Percentiles rank a stretch among this genome's conserved stretches.
phyloP scores from a whole-genome alignment of 2,113 vertebrate species.

The Nannospalax galili region DNA sequence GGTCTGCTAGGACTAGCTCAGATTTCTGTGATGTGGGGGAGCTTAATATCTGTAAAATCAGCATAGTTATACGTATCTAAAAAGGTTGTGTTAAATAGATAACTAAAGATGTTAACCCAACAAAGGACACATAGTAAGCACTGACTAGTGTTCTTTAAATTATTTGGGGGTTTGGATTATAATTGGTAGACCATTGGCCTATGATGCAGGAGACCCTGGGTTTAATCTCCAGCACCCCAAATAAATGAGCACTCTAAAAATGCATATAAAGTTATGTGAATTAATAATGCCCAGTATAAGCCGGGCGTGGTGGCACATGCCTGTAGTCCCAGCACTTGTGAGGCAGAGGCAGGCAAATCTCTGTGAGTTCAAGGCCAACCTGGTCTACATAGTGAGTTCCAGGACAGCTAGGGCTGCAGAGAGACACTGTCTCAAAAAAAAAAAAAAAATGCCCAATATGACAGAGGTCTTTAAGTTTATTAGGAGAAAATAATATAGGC shows the following conservation, averaged over 20 bases:
- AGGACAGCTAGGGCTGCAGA: no score
- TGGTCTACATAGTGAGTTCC: no score
- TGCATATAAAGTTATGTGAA: neutral
- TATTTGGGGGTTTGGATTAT: neutral
- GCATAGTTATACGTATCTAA: neutral
- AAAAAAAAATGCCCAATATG: no score
- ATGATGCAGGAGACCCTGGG: neutral
- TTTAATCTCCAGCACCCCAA: neutral
- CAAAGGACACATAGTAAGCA: neutral
- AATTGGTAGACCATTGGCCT: neutral
- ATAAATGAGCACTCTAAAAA: neutral
- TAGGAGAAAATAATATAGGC: neutral
- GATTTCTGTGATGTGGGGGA: conserved; percentile 7
- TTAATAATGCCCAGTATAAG: no score
- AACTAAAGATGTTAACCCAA: neutral
- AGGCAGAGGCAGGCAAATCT: no score
- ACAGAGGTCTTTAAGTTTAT: conserved; percentile 33
- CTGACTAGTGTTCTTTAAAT: neutral
- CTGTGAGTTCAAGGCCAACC: no score
- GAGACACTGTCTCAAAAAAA: no score
- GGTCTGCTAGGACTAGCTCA: neutral
- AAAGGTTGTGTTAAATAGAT: neutral
- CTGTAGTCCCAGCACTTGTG: no score
- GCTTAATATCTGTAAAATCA: conserved; percentile 37
- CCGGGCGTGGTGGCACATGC: no score